Conservation (phyloP, 2,888 invertebrate species). For the Cephus rjabovi region DNA sequence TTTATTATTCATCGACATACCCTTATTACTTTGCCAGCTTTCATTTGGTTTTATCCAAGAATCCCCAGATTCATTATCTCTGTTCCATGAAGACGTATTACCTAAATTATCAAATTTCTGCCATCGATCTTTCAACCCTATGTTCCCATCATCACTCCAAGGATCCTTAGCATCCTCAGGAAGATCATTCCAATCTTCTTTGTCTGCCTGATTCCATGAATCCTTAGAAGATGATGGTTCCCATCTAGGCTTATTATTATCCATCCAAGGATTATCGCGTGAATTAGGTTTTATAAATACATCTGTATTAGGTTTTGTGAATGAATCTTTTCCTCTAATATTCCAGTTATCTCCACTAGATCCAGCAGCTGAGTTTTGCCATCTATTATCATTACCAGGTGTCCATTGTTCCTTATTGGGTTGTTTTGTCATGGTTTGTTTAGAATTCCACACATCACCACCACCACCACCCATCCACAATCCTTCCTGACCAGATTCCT, state of each 20-base stretch:
- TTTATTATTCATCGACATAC: constrained; percentile 27
- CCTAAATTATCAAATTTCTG: constrained; percentile 14
- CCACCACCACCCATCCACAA: constrained; percentile 27
- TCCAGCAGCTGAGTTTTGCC: constrained; percentile 14
- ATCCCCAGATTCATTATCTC: constrained; percentile 38
- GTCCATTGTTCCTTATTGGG: constrained; percentile 28
- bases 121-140: constrained; percentile 18
- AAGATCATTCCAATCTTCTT: constrained; percentile 58
- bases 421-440: constrained; percentile 15
- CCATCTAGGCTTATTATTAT: constrained; percentile 17
- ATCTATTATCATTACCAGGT: constrained; percentile 18
- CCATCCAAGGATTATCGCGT: constrained; percentile 39
- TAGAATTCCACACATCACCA: constrained; percentile 26
- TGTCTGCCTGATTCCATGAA: constrained; percentile 36
- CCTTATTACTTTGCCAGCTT: constrained; percentile 40
- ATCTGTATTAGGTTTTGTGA: constrained; percentile 24
- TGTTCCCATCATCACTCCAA: constrained; percentile 56
- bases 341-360: constrained; percentile 49
- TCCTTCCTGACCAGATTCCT: constrained; percentile 29
- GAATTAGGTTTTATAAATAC: constrained; percentile 9
- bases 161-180: constrained; percentile 63
- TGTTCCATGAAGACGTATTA: constrained; percentile 15
- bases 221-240: constrained; percentile 9
- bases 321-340: constrained; percentile 44
- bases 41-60: constrained; percentile 39